Evolutionary conservation across 2,797 vertebrate genomes (phyloP), one percentile per base, ranked within the genome.

Genomic region (Borostomias antarcticus): DNA sequence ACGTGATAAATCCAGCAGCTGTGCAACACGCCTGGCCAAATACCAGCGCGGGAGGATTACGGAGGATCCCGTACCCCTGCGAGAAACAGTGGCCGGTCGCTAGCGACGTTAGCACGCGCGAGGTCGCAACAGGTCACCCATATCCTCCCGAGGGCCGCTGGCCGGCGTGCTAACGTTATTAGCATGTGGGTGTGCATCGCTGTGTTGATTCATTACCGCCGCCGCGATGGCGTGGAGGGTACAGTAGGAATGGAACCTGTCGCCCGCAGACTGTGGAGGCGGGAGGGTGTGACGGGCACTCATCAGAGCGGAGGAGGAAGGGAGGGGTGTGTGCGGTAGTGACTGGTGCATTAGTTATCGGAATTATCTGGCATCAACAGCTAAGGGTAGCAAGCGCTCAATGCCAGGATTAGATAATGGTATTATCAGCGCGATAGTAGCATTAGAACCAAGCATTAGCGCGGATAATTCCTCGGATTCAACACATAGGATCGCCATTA

Each of bases 401-500:
- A 78, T 77, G 72, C 77, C 75, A 63, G 92, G 89, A 91, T 92
- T 92, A 91, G 90, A 87, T 90, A 82, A 89, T 80, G 89, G 83
- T 86, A 92, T 92, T 91, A 91, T 91, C 89, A 73, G 79, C 64
- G 50, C 82, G 89, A 92, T 89, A 85, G 88, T 82, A 85, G 88
- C 88, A 85, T 92, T 87, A 89, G 84, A 89, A 86, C 82, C 87
- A 75, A 79, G 89, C 86, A 92, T 92, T 92, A 91, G 86, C 84
- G 82, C 79, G 89, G 91, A 90, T 92, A 89, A 93, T 89, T 88
- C 86, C 81, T 74, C 76, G 70, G 82, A 90, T 90, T 85, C 84
- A 30, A 83, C 69, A 30, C 78, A 66, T 73, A 83, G 87, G 91
- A 90, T 90, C 84, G 79, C 83, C 88, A 83, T 90, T n/a, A 88